Conservation (phyloP, 2,888 invertebrate genomes). For the Drosophila helvetica region DNA sequence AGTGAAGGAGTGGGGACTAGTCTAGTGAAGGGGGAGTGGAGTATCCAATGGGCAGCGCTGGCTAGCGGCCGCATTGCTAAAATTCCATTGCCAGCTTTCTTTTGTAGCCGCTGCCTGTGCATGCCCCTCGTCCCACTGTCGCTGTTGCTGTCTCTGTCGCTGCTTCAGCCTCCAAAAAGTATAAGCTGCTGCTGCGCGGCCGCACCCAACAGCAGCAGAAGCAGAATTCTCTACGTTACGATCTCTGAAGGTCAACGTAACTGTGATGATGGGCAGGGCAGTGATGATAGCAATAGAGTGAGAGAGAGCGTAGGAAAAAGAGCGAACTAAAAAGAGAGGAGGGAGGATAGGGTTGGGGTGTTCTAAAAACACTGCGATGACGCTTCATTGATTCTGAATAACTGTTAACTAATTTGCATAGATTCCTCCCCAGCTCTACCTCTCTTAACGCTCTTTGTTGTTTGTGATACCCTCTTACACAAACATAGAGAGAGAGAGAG, state of each 20-base stretch:
- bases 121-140: background rate
- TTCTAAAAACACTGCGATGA: constrained; percentile 57
- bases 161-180: constrained; percentile 54
- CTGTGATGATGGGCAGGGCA: background rate
- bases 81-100: constrained; percentile 72
- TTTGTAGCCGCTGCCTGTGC: constrained; percentile 42
- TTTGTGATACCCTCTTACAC: background rate
- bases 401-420: constrained; percentile 53
- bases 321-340: background rate
- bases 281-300: background rate
- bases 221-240: constrained; percentile 7
- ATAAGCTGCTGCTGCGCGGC: constrained; percentile 33
- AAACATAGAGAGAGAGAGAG: background rate
- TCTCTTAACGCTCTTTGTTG: constrained; percentile 15
- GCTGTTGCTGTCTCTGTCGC: constrained; percentile 26
- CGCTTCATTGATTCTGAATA: constrained; percentile 58
- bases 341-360: constrained; percentile 2
- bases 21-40: constrained; percentile 6
- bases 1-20: constrained; percentile 15
- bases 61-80: constrained; percentile 66
- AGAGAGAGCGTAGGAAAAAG: background rate
- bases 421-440: background rate
- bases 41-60: constrained; percentile 50
- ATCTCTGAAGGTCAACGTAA: constrained; percentile 36
- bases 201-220: constrained; percentile 32